These are phyloP conservation scores for Escarpia spicata DNA, from an alignment of 2,888 invertebrate genomes.

Conservation along the genomic window DNA sequence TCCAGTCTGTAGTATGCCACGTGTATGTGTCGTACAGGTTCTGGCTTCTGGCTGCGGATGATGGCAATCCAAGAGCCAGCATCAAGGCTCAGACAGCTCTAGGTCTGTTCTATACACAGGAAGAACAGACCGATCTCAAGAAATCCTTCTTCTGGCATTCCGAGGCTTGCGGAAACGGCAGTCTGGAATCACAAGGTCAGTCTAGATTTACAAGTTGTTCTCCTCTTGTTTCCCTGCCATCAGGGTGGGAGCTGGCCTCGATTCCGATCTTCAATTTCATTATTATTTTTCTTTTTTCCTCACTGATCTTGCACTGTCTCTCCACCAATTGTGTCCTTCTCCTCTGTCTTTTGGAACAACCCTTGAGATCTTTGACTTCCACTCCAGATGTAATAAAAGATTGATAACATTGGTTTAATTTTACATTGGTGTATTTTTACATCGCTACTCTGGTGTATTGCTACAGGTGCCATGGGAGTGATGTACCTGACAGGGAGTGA, in stretches of 20 bases:
- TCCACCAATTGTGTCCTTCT: no score
- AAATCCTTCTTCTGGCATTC: constrained; percentile 66
- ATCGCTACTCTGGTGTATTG: no score
- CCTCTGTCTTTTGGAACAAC: no score
- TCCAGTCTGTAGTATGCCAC: no score
- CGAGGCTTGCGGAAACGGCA: constrained; percentile 65
- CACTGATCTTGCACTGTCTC: no score
- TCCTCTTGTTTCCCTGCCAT: not conserved
- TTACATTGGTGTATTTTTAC: not conserved
- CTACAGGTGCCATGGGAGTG: not conserved
- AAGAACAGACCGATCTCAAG: constrained; percentile 51
- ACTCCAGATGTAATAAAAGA: no score
- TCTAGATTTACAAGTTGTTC: no score
- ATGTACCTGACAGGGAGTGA: not conserved
- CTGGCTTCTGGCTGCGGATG: constrained; percentile 64
- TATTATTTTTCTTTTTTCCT: no score
- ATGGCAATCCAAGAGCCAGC: constrained; percentile 62
- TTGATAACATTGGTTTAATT: not conserved
- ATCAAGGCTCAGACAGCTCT: constrained; percentile 62
- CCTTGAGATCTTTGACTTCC: no score
- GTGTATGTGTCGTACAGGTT: constrained; percentile 45
- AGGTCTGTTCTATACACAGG: constrained; percentile 63
- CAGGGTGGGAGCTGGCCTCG: not conserved
- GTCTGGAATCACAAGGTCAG: constrained; percentile 65
- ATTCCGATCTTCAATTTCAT: no score